A percentile compares a stretch with the other conserved stretches of the same genome.
Evolutionary conservation across 1,140 invertebrate genomes (phyloP).

Genomic region (Cotesia glomerata): DNA sequence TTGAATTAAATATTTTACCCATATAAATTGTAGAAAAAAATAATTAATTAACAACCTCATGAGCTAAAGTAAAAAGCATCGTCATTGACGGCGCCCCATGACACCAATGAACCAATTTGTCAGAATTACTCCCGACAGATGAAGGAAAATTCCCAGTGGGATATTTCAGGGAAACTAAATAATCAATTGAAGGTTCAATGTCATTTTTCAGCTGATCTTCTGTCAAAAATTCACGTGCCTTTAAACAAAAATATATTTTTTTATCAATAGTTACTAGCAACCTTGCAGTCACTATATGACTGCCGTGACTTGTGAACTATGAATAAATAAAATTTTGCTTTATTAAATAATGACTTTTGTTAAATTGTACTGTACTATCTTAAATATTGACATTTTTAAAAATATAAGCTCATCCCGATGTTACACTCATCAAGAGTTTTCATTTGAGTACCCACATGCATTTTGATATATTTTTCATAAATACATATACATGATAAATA

Average conservation of each 20-base stretch:
- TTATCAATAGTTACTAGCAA: not conserved
- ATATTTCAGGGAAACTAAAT: constrained; percentile 67
- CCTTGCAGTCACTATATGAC: too few species aligned
- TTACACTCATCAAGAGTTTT: too few species aligned
- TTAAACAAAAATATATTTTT: constrained; percentile 11
- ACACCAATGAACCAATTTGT: constrained; percentile 93
- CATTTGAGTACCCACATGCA: too few species aligned
- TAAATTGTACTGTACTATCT: too few species aligned
- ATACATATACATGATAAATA: too few species aligned
- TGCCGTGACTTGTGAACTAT: too few species aligned
- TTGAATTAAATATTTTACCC: too few species aligned
- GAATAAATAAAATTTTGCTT: too few species aligned
- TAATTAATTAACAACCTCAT: constrained; percentile 63
- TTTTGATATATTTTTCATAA: too few species aligned
- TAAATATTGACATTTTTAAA: too few species aligned
- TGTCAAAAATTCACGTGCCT: constrained; percentile 66
- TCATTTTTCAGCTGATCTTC: constrained; percentile 65
- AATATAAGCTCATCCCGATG: too few species aligned
- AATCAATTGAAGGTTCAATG: constrained; percentile 72
- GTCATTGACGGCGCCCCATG: constrained; percentile 91
- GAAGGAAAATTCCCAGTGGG: constrained; percentile 88
- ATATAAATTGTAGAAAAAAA: not conserved
- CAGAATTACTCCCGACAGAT: constrained; percentile 73
- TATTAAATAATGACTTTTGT: too few species aligned
- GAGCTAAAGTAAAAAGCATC: constrained; percentile 76